Evolutionary conservation across 2,113 vertebrate genomes (phyloP).

Genomic region (Tylochromis polylepis): DNA sequence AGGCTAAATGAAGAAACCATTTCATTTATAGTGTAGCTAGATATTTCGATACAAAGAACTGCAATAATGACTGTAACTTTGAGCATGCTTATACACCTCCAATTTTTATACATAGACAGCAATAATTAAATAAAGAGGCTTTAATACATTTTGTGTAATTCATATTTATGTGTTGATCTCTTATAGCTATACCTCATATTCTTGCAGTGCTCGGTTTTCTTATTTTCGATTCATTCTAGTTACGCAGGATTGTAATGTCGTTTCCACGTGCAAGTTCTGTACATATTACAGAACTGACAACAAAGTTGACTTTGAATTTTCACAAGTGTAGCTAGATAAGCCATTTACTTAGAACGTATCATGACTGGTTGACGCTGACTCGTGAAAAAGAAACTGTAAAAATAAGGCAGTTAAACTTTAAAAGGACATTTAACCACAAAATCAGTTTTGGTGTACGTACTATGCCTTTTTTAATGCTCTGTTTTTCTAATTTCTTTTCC

Average conservation of each 20-base stretch:
- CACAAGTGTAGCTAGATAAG: background rate
- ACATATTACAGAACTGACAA: fast-evolving
- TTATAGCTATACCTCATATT: background rate
- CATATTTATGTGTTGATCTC: background rate
- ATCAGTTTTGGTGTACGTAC: background rate
- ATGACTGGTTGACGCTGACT: background rate
- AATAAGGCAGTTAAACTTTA: background rate
- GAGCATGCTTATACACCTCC: fast-evolving
- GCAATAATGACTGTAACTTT: background rate
- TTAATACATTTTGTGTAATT: background rate
- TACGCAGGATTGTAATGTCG: too few species aligned
- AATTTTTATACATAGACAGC: background rate
- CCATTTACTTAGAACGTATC: background rate
- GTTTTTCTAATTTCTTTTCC: background rate
- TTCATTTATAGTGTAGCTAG: background rate
- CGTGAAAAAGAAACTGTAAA: background rate
- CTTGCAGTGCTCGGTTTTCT: background rate
- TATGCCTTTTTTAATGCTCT: background rate
- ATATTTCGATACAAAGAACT: background rate
- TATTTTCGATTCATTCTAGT: background rate
- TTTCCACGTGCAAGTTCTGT: background rate
- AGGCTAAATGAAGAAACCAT: background rate
- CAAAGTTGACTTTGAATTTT: background rate
- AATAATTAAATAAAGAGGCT: background rate
- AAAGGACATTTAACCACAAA: background rate